Evolutionary conservation across 1,140 invertebrate genomes (phyloP).

Genomic region (Ceratina calcarata): DNA sequence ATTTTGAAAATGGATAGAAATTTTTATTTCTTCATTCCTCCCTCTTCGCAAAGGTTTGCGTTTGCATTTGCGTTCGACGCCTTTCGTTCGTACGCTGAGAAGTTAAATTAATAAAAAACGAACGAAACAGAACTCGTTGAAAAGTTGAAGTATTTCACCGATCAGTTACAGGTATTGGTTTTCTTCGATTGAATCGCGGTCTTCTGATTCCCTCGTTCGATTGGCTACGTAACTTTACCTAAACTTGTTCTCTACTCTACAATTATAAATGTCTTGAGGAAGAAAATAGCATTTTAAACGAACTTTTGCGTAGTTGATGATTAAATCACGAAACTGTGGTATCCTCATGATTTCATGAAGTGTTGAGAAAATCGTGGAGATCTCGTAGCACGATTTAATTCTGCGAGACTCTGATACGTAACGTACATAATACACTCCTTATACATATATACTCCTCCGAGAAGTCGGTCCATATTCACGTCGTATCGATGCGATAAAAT

Average conservation of each 20-base stretch:
- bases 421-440: too few species aligned
- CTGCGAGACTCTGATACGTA: not conserved
- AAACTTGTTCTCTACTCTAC: slow-evolving; percentile 1
- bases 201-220: not conserved
- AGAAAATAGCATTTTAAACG: too few species aligned
- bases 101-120: slow-evolving; percentile 34
- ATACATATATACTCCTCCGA: too few species aligned
- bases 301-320: too few species aligned
- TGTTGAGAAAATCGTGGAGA: not conserved
- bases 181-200: slow-evolving; percentile 9
- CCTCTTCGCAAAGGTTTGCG: not conserved
- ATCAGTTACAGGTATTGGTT: slow-evolving; percentile 23
- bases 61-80: not conserved
- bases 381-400: not conserved
- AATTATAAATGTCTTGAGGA: not conserved
- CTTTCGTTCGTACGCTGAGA: not conserved
- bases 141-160: slow-evolving; percentile 32
- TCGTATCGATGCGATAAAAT: slow-evolving; percentile 35
- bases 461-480: slow-evolving; percentile 19
- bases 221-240: slow-evolving; percentile 2
- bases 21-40: not conserved
- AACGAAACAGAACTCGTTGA: slow-evolving; percentile 14
- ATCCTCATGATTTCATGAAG: too few species aligned
- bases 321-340: too few species aligned
- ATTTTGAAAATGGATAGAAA: not conserved